Conservation (phyloP, 2,797 vertebrate genomes). For the Cyprinodon diabolis region DNA sequence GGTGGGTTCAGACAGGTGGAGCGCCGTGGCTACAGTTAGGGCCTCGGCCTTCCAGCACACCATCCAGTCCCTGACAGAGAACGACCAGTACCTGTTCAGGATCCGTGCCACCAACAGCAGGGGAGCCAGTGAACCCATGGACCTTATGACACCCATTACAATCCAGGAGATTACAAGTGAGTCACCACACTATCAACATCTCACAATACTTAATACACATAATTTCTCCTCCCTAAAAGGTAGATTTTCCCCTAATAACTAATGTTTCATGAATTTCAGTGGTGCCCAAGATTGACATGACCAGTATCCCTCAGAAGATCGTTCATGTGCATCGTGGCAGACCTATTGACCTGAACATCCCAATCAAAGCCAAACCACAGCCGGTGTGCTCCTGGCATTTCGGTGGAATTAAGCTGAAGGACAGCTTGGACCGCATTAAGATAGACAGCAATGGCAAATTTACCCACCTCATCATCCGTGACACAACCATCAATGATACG, state of each 20-base stretch:
- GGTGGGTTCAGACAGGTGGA: slow-evolving; percentile 94
- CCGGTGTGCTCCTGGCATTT: slow-evolving; percentile 93
- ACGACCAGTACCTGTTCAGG: slow-evolving; percentile 96
- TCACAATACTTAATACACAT: neutral
- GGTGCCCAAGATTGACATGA: slow-evolving; percentile 91
- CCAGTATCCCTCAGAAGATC: slow-evolving; percentile 95
- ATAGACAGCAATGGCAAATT: slow-evolving; percentile 89
- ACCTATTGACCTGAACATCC: slow-evolving; percentile 90
- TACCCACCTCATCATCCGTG: slow-evolving; percentile 88
- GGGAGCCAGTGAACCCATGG: slow-evolving; percentile 92
- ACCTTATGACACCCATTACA: slow-evolving; percentile 89
- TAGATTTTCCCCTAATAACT: neutral
- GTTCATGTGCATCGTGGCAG: slow-evolving; percentile 90
- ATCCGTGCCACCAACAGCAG: slow-evolving; percentile 94
- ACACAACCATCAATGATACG: slow-evolving; percentile 94
- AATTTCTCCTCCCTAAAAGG: neutral
- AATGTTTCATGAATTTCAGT: slow-evolving; percentile 72
- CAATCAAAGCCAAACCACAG: slow-evolving; percentile 88
- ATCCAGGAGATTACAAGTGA: slow-evolving; percentile 94
- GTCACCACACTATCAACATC: neutral
- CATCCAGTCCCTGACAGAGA: slow-evolving; percentile 91
- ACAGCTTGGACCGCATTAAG: slow-evolving; percentile 92
- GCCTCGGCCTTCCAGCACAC: slow-evolving; percentile 86
- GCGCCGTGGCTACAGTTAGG: slow-evolving; percentile 88
- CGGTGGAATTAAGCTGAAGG: slow-evolving; percentile 89